A percentile compares a stretch with the other conserved stretches of the same genome.
phyloP scores from a whole-genome alignment of 2,888 invertebrate genomes.

The Prosapia bicincta region DNA sequence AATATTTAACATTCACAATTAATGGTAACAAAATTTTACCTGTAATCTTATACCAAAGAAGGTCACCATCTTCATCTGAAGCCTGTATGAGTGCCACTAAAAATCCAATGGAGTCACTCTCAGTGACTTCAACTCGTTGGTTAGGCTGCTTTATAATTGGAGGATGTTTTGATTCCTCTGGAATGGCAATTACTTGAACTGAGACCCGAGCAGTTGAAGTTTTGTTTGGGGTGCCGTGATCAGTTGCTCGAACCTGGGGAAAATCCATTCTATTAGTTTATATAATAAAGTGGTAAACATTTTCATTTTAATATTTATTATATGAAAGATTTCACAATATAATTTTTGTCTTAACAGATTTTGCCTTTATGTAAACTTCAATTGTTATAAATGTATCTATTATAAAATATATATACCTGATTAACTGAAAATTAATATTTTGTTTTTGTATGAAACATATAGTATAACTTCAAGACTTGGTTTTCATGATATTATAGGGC shows the following conservation, averaged over 20 bases:
- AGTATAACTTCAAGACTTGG: too few species aligned
- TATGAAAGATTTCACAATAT: too few species aligned
- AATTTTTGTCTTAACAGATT: too few species aligned
- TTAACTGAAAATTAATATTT: too few species aligned
- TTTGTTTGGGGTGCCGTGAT: conserved; percentile 70
- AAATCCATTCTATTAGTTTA: conserved; percentile 23
- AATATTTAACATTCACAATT: too few species aligned
- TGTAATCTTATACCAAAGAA: conserved; percentile 87
- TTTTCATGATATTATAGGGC: too few species aligned
- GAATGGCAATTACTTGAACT: conserved; percentile 61
- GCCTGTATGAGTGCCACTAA: conserved; percentile 84
- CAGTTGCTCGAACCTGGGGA: conserved; percentile 72
- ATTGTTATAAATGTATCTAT: too few species aligned
- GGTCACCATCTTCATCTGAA: conserved; percentile 78
- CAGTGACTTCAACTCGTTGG: conserved; percentile 71
- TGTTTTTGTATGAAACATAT: too few species aligned
- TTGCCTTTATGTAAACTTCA: too few species aligned
- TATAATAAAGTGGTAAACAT: conserved; percentile 22
- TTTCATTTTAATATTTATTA: not conserved
- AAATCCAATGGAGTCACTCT: conserved; percentile 83
- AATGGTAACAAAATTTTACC: conserved; percentile 67
- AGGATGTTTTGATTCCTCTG: conserved; percentile 54
- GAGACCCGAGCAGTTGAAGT: conserved; percentile 72
- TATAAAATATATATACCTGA: too few species aligned
- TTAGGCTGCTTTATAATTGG: conserved; percentile 60